Evolutionary conservation across 2,888 invertebrate species (phyloP), one percentile per base, ranked within the genome.

Genomic region (Euproctis similis): DNA sequence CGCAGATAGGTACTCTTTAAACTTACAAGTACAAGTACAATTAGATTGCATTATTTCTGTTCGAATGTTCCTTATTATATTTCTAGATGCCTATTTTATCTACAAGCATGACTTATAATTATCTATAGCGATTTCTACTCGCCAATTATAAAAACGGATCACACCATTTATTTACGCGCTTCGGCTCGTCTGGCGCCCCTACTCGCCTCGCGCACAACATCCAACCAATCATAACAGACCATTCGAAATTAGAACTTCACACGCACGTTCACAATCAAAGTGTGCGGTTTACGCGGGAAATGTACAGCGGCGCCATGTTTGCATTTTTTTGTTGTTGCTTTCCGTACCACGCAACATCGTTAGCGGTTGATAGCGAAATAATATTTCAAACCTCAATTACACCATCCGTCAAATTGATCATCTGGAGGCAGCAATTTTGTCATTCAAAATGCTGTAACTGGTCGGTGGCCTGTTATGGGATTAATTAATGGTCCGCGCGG

Each of bases 321-420:
- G 46, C 44, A 53, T n/a, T n/a, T n/a, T n/a, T 47, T 44, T 31
- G 12, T 40, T 52, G 36, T 37, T 28, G 38, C 48, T 47, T 58
- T 54, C 41, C 55, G 33, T 53, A 53, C 41, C 40, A 58, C 48
- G 55, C 46, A 45, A 59, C 53, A 48, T 62, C 59, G 64, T 62
- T 65, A 65, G 52, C 53, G 46, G 43, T 58, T 34, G 39, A 56
- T 51, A 44, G 42, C 53, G 43, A 59, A 62, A 65, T 67, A 57
- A 71, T 69, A 69, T 66, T 69, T 67, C 68, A 72, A 60, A 60
- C 53, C 44, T 59, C 70, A 73, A 73, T 73, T 72, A 72, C 63
- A 53, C 58, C 54, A 74, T 74, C 60, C 60, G 67, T 73, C 73
- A 68, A 56, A 45, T 48, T 38, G 46, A 51, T 64, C 53, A 46